Conservation (phyloP, 2,113 vertebrate species). For the Larimichthys polyactis region DNA sequence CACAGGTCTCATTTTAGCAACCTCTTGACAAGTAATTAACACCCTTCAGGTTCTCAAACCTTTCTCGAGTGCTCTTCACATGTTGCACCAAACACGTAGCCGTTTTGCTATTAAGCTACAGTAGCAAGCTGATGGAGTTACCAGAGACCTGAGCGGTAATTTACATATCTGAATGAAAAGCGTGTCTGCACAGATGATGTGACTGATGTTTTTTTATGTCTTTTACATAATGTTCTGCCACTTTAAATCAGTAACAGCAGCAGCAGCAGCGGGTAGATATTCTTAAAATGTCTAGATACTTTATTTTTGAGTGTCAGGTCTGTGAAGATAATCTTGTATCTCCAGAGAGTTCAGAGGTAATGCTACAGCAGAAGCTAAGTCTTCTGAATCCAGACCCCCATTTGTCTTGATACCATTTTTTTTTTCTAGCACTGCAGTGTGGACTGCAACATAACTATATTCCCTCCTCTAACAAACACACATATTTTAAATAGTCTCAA, state of each 20-base stretch:
- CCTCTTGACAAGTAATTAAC: slow-evolving; percentile 80
- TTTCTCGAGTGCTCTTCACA: slow-evolving; percentile 70
- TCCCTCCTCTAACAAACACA: slow-evolving; percentile 18
- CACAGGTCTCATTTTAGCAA: slow-evolving; percentile 71
- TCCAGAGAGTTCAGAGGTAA: neutral
- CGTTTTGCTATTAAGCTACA: slow-evolving; percentile 41
- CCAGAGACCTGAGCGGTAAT: slow-evolving; percentile 27
- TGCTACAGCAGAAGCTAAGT: slow-evolving; percentile 2
- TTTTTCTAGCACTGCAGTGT: neutral
- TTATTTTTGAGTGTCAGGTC: slow-evolving; percentile 17
- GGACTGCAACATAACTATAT: slow-evolving; percentile 23
- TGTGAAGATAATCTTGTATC: slow-evolving; percentile 9
- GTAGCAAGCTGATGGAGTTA: slow-evolving; percentile 42
- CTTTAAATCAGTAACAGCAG: slow-evolving; percentile 17
- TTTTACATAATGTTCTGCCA: slow-evolving; percentile 19
- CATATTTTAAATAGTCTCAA: slow-evolving; percentile 41
- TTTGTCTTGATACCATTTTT: slow-evolving; percentile 14
- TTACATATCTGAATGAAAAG: slow-evolving; percentile 34
- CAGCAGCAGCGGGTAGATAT: slow-evolving; percentile 7
- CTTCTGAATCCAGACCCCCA: neutral
- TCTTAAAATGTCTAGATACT: slow-evolving; percentile 12
- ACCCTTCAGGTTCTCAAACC: slow-evolving; percentile 72
- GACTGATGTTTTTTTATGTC: neutral
- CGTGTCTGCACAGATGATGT: slow-evolving; percentile 3
- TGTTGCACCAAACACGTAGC: slow-evolving; percentile 58